Base-by-base conservation (phyloP, 2,888 invertebrate genomes). In the Hemicrepidius hirtus region DNA sequence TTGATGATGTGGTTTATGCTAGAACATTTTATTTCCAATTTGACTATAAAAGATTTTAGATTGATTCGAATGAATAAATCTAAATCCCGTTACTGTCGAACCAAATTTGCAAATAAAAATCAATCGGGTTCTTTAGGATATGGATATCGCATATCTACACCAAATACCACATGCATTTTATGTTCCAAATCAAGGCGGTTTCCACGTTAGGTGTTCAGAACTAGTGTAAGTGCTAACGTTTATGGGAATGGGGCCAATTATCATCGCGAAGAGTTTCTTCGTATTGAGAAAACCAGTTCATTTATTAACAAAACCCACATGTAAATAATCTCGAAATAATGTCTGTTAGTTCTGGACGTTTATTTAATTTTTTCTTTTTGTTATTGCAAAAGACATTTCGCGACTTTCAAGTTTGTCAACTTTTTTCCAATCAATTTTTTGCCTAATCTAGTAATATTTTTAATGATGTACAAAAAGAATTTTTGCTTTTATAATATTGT, bases 211-310 rank as follows among this genome's bases (percentile, higher is more conserved):
- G 57, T 57, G 37, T 37, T 20, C 57, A 37, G 10, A 28, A 37
- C 18, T 16, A 37, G 37, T 57, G 37, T 32, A 40, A 64, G 59
- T 60, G 55, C 44, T 46, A 53, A 46, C 67, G 55, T 41, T 70
- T 74, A 76, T 78, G 78, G 76, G 78, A 78, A 78, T 75, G 75
- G 53, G 78, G 78, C 78, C 78, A 78, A 78, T 78, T 78, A 78
- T 75, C 70, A 69, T 67, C 69, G 59, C 44, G 68, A 69, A 68
- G 68, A 64, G 68, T 69, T 73, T 69, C 67, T 73, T 60, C 41
- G 32, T 46, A 71, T 66, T 32, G 55, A 66, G 66, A 57, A 32
- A 66, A 66, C 66, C 55, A 71, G 70, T 71, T 65, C 65, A 49
- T 59, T 73, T 71, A 67, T 69, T 65, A 65, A 65, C 53, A 64